Base-by-base conservation (phyloP, 35 echinoderm and acorn worm species). In the Diadema setosum region DNA sequence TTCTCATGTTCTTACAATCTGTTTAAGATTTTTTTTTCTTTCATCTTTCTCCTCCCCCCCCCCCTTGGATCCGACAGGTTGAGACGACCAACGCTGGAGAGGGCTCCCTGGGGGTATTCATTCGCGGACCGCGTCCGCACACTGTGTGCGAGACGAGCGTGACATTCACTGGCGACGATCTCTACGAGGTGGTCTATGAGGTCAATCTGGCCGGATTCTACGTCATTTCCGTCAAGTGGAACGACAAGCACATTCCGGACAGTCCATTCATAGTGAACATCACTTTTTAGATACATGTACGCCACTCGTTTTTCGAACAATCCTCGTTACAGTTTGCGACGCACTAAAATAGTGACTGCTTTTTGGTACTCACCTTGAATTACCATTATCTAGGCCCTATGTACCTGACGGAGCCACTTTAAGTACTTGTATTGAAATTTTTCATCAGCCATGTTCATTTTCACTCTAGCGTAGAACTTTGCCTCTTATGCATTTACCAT, bases 191-290 rank as follows among this genome's bases (percentile, higher is more conserved):
- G 29, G 65, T 93, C 4, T 97, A 97, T 39, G 95, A 97, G 42
- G 95, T 97, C 45, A 91, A 84, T 31, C 48, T 91, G 37, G 83
- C 95, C 16, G 95, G 95, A 3, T 97, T 91, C 48, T 97, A 97
- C 61, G 91, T 97, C 39, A 91, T 97, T 45, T 91, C 91, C 7
- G 85, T 97, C 14, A 97, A 93, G 63, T 97, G 95, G 95, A 85
- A 63, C 0, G 95, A 97, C 31, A 87, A 83, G 30, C 91, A 97
- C 63, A 90, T 97, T 21, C 56, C 76, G 0, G 86, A 90, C 39
- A 97, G 95, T 94, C 95, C 95, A 4, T 97, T 94, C 56, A 93
- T 97, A 31, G 81, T 93, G 1, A 90, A 94, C 65, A 67, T 94
- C 3, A 80, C 82, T 29, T 94, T 94, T 26, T 90, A 82, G 45